phyloP scores from a whole-genome alignment of 2,797 vertebrate species.

The Thunnus albacares region DNA sequence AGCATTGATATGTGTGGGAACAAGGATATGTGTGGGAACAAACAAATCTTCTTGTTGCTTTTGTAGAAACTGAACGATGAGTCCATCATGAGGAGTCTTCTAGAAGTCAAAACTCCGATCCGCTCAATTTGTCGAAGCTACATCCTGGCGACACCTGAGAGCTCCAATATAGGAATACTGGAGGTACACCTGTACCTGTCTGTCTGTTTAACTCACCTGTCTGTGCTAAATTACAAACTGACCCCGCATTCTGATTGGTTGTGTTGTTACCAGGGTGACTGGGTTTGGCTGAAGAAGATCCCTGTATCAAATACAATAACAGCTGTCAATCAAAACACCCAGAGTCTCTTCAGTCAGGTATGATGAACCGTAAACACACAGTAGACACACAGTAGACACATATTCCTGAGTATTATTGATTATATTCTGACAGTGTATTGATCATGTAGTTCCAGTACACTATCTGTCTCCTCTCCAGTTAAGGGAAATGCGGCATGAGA shows the following conservation, averaged over 20 bases:
- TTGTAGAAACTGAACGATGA: constrained; percentile 76
- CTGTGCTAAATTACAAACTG: neutral
- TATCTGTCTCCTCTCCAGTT: constrained; percentile 77
- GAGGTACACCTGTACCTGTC: constrained; percentile 59
- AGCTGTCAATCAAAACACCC: constrained; percentile 60
- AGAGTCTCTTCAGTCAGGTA: constrained; percentile 73
- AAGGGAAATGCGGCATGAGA: constrained; percentile 90
- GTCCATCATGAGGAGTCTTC: constrained; percentile 77
- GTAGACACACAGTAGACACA: neutral
- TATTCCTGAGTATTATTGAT: neutral
- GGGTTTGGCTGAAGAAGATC: constrained; percentile 84
- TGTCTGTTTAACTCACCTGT: neutral
- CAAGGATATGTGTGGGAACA: too few species aligned
- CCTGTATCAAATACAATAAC: constrained; percentile 55
- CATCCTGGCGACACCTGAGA: constrained; percentile 74
- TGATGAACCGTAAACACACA: rapidly evolving
- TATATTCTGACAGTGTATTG: neutral
- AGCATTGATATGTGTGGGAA: too few species aligned
- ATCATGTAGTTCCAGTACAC: neutral
- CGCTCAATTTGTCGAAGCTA: constrained; percentile 72
- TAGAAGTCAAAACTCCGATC: constrained; percentile 74
- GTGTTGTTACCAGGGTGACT: constrained; percentile 78
- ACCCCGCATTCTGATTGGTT: constrained; percentile 23
- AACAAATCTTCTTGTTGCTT: neutral
- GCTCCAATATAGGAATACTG: constrained; percentile 76